Evolutionary conservation across 1,140 invertebrate species (phyloP).

Genomic region (Lordiphosa stackelbergi): DNA sequence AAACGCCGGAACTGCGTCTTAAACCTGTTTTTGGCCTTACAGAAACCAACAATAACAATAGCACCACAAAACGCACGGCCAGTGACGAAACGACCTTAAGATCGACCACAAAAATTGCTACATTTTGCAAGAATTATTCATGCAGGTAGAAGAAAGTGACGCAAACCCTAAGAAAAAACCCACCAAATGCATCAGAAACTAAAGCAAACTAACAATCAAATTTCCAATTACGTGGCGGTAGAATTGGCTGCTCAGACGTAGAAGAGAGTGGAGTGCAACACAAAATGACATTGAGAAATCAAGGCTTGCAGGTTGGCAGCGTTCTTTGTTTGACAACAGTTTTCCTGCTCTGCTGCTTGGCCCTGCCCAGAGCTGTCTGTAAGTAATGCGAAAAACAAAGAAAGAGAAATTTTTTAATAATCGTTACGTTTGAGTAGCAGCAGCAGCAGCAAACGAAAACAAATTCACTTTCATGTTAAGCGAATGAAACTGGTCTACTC

Average conservation of each 20-base stretch:
- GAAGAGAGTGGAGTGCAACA: constrained; percentile 10
- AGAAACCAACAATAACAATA: constrained; percentile 36
- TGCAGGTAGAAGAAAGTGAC: constrained; percentile 12
- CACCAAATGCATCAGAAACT: constrained; percentile 7
- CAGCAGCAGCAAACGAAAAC: constrained; percentile 40
- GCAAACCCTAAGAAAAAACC: not conserved
- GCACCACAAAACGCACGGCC: constrained; percentile 45
- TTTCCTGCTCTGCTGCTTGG: constrained; percentile 33
- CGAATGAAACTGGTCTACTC: constrained; percentile 68
- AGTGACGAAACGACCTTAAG: constrained; percentile 68
- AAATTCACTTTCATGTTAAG: constrained; percentile 72
- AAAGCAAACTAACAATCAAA: not conserved
- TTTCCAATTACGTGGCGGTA: constrained; percentile 29
- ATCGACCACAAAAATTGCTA: constrained; percentile 23
- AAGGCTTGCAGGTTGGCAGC: constrained; percentile 11
- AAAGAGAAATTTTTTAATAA: constrained; percentile 21
- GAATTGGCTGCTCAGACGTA: constrained; percentile 17
- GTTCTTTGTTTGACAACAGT: constrained; percentile 61
- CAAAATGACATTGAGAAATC: constrained; percentile 28
- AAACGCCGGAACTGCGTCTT: constrained; percentile 45
- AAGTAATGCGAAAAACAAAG: constrained; percentile 18
- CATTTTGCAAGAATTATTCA: constrained; percentile 9
- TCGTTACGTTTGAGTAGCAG: constrained; percentile 44
- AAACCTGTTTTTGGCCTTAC: constrained; percentile 55
- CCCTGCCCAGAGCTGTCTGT: constrained; percentile 19